Evolutionary conservation across 2,113 vertebrate species (phyloP).

Genomic region (Rallus limicola): DNA sequence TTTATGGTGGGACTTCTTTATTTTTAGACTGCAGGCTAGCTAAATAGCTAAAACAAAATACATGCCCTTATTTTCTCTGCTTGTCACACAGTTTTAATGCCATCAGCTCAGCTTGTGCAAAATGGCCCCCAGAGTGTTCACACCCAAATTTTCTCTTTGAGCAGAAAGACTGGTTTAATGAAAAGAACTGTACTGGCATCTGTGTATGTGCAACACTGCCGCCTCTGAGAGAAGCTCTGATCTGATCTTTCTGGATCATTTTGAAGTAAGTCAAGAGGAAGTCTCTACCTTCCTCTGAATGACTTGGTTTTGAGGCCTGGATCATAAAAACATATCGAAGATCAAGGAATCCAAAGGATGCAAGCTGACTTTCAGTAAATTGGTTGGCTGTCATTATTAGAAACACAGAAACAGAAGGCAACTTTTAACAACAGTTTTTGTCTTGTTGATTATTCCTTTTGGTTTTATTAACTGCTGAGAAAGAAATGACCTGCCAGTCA

Average conservation of each 20-base stretch:
- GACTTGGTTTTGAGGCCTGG: neutral
- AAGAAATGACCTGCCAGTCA: neutral
- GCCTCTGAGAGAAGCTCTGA: neutral
- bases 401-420: neutral
- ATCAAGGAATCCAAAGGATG: neutral
- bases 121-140: neutral
- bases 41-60: neutral
- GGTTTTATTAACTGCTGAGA: neutral
- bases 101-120: neutral
- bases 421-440: neutral
- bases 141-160: neutral
- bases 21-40: neutral
- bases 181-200: neutral
- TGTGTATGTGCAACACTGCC: neutral
- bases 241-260: neutral
- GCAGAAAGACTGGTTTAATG: neutral
- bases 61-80: neutral
- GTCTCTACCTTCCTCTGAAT: neutral
- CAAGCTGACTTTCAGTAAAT: neutral
- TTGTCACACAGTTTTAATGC: neutral
- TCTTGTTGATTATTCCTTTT: neutral
- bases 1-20: neutral
- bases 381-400: neutral
- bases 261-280: neutral
- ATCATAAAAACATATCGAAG: neutral